phyloP scores from a whole-genome alignment of 2,113 vertebrate genomes.

The Cnemophilus loriae region DNA sequence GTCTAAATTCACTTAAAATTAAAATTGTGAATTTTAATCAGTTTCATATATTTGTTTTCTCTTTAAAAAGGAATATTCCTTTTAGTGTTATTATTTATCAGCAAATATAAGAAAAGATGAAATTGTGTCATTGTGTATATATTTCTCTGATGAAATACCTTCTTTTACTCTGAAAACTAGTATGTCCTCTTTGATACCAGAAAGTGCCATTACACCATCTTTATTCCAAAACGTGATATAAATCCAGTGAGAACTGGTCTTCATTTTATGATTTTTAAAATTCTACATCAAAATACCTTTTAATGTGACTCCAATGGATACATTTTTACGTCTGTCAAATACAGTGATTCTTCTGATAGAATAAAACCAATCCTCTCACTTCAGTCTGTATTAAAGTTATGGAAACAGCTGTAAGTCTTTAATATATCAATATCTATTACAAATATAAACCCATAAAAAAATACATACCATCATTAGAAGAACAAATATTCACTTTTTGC shows the following conservation, averaged over 20 bases:
- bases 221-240: background rate
- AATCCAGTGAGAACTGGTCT: background rate
- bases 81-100: background rate
- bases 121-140: background rate
- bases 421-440: background rate
- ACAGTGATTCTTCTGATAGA: background rate
- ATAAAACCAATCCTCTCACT: background rate
- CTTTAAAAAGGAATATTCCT: background rate
- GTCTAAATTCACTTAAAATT: accelerated
- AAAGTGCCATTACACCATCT: background rate
- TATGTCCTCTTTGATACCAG: background rate
- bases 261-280: background rate
- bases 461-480: background rate
- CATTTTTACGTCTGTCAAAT: background rate
- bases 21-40: background rate
- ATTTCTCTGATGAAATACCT: background rate
- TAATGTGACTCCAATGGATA: background rate
- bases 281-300: background rate
- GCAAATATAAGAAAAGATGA: background rate
- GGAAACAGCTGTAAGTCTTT: background rate
- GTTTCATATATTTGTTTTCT: background rate
- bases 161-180: background rate
- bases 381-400: background rate
- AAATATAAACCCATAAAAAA: background rate
- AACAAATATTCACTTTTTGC: background rate